Evolutionary conservation across 2,888 invertebrate genomes (phyloP), one percentile per base, ranked within the genome.

Genomic region (Apamea epomidion): DNA sequence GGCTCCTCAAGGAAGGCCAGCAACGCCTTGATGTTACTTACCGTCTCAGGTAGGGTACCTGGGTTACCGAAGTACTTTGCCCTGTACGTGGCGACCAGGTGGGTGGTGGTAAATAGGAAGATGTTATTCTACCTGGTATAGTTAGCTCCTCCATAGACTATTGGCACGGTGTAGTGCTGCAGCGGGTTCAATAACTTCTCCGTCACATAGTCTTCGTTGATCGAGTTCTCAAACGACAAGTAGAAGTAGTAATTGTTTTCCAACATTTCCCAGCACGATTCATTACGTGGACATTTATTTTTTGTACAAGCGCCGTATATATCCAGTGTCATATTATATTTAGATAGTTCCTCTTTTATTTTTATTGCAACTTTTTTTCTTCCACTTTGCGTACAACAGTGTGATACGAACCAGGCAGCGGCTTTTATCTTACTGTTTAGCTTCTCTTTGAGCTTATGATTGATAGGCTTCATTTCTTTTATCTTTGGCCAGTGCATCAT

Each of bases 81-180:
- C 32, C 32, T 32, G 32, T 32, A 32, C 32, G 32, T 32, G 32
- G 32, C 32, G 32, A 32, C n/a, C n/a, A n/a, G n/a, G n/a, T n/a
- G n/a, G n/a, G n/a, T n/a, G 16, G n/a, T 32, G 32, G 21, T 48
- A 58, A 48, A 48, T 48, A 58, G 32, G 32, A 18, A 42, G 18
- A 21, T 67, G 2, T 25, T 70, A 16, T 58, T 60, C 1, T 76
- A 95, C 96, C 95, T 94, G n/a, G 94, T 92, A 82, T 96, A 96
- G 80, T 96, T 94, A 29, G 96, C 95, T 7, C 91, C 94, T n/a
- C 96, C 95, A 81, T 90, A 96, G 0, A 96, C 95, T 58, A 96
- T 90, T 12, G 95, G 95, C 12, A 96, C 90, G 0, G 93, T 92
- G 71, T 93, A 91, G 84, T 94, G 89, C 64, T 92, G 87, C 73